phyloP scores from a whole-genome alignment of 2,113 vertebrate genomes.

The Australoheros scitulus region DNA sequence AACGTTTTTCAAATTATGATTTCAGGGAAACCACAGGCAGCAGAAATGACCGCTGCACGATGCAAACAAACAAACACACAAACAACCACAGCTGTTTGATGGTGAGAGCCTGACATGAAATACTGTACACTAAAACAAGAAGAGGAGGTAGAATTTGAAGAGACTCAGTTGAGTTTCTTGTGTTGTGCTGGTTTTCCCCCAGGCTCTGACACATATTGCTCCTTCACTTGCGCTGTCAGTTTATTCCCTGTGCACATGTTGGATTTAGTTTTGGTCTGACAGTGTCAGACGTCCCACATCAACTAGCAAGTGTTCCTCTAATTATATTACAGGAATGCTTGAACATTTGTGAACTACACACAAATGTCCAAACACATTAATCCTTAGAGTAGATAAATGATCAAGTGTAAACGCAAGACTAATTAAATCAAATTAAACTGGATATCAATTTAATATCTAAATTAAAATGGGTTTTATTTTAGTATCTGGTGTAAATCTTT shows the following conservation, averaged over 20 bases:
- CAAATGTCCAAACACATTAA: no score
- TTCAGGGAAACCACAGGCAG: neutral
- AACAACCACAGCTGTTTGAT: neutral
- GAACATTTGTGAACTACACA: no score
- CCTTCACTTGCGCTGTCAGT: conserved; percentile 28
- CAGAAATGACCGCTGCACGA: neutral
- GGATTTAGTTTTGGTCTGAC: conserved; percentile 24
- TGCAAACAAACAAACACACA: neutral
- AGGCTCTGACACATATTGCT: conserved; percentile 56
- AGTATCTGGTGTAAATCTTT: no score
- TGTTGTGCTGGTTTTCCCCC: conserved; percentile 34
- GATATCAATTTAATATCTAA: no score
- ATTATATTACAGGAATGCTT: neutral
- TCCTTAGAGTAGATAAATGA: no score
- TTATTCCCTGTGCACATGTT: conserved; percentile 26
- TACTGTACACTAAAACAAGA: neutral
- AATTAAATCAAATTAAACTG: no score
- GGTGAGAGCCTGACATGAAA: neutral
- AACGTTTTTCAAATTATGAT: neutral
- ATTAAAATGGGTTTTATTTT: no score
- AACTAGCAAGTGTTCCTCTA: neutral
- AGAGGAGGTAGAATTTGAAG: neutral
- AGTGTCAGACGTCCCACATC: neutral
- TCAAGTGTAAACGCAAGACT: no score
- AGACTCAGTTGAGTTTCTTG: neutral